These are phyloP conservation scores for Mnemiopsis leidyi DNA, from an alignment of 37 sponge, comb jelly and placozoan species.

Conservation along the genomic window DNA sequence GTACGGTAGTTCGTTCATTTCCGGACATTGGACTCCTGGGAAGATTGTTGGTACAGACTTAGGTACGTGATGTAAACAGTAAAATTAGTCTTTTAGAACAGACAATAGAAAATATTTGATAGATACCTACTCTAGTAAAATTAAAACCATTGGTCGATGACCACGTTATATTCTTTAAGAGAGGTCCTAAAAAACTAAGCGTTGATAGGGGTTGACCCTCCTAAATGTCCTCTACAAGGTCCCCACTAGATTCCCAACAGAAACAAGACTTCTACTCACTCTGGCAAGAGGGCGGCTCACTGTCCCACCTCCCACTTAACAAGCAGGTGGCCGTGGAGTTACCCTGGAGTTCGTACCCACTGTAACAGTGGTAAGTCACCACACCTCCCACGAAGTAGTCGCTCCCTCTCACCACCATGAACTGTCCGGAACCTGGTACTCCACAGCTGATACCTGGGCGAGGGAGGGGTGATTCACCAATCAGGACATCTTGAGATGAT, in stretches of 20 bases:
- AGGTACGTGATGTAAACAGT: background rate
- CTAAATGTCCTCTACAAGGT: too few species aligned
- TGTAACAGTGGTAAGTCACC: conserved; percentile 2
- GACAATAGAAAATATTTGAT: background rate
- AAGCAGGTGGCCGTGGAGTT: background rate
- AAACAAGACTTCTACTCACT: conserved; percentile 9
- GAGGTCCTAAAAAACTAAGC: too few species aligned
- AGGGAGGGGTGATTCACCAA: too few species aligned
- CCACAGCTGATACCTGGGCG: conserved; percentile 41
- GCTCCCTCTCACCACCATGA: background rate
- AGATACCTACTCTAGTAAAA: background rate
- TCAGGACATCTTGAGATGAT: too few species aligned
- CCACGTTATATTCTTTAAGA: too few species aligned
- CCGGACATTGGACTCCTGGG: conserved; percentile 2
- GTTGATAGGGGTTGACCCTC: too few species aligned
- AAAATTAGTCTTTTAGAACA: background rate
- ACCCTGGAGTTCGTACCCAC: background rate
- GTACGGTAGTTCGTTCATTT: background rate
- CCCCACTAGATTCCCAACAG: too few species aligned
- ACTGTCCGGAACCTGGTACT: conserved; percentile 7
- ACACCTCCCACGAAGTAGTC: conserved; percentile 6
- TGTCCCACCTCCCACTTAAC: background rate
- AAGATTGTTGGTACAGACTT: background rate
- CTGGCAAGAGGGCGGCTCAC: background rate
- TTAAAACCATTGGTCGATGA: too few species aligned